Percentiles rank a stretch among this genome's conserved stretches.
Evolutionary conservation across 2,888 invertebrate genomes (phyloP).

Genomic region (Subacronicta megacephala): DNA sequence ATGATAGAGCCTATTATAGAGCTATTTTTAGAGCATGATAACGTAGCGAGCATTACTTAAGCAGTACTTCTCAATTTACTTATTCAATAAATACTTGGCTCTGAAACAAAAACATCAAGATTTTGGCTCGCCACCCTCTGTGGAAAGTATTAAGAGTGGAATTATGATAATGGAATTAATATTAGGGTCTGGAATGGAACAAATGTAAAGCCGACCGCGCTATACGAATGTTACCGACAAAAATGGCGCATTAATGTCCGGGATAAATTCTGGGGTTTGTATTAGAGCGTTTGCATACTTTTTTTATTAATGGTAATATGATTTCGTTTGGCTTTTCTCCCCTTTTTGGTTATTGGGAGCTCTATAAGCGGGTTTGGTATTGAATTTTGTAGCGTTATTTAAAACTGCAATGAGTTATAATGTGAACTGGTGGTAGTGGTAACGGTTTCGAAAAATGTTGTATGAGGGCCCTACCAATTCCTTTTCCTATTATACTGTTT

Average conservation of each 20-base stretch:
- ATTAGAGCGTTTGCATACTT: conserved; percentile 41
- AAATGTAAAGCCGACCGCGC: conserved; percentile 50
- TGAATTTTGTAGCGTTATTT: neutral
- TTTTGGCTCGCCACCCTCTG: conserved; percentile 62
- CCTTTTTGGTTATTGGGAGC: conserved; percentile 8
- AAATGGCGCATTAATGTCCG: conserved; percentile 51
- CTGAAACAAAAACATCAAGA: conserved; percentile 53
- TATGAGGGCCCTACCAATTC: too few relatives aligned
- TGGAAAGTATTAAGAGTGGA: conserved; percentile 61
- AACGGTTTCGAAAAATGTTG: too few relatives aligned
- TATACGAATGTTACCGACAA: conserved; percentile 49
- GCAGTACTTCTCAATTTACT: conserved; percentile 15
- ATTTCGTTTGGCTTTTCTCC: conserved; percentile 42
- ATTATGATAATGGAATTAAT: conserved; percentile 73
- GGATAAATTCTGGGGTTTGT: conserved; percentile 48
- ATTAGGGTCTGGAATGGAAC: conserved; percentile 58
- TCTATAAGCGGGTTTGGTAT: conserved; percentile 7
- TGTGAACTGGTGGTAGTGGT: too few relatives aligned
- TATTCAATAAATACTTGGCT: conserved; percentile 64
- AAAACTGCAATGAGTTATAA: too few relatives aligned
- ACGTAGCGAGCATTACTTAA: too few relatives aligned
- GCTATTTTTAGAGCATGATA: too few relatives aligned
- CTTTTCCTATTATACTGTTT: too few relatives aligned
- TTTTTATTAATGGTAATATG: conserved; percentile 51
- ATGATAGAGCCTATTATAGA: too few relatives aligned